Base-by-base conservation (phyloP, 1,140 invertebrate genomes). In the Heliconius hewitsoni region DNA sequence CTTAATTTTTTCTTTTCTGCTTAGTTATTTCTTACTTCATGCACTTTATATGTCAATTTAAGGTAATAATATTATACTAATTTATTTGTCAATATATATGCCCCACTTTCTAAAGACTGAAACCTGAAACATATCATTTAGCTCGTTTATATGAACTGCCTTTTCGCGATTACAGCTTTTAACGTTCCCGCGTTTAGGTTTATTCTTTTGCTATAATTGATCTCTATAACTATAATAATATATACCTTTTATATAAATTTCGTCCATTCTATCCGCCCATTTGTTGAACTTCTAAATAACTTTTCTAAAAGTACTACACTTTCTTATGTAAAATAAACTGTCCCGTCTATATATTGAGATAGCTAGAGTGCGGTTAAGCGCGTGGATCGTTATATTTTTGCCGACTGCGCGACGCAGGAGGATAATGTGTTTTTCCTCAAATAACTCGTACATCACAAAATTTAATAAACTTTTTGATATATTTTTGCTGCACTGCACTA, bases 61-160 rank as follows among this genome's bases (percentile, higher is more conserved):
- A 60, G 18, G 34, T 30, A 30, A 27, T 34, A 60, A 57, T 73
- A 16, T 19, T 52, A 50, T 18, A 50, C 50, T 52, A 19, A 52
- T 52, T 52, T 52, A 6, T 52, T 52, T 52, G 50, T 71, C 18
- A 52, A 50, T 80, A 50, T 73, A 70, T 73, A 77, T 74, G 73
- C 83, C 83, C 85, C 83, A 87, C 85, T 89, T 90, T 87, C 85
- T 89, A 81, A 92, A 92, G 91, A 92, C 91, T 92, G 91, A 90
- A 81, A 88, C 85, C 83, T 85, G 87, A 90, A 88, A 92, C 91
- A 92, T 92, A 92, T 92, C 90, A 92, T 92, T 92, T 91, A 86
- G 86, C 82, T 77, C 27, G 76, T 85, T 80, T 83, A 81, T 79
- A 60, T 81, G 78, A 73, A 60, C 50, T 66, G 78, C 72, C 73